phyloP scores from a whole-genome alignment of 2,888 invertebrate species.

The Xylota sylvarum region DNA sequence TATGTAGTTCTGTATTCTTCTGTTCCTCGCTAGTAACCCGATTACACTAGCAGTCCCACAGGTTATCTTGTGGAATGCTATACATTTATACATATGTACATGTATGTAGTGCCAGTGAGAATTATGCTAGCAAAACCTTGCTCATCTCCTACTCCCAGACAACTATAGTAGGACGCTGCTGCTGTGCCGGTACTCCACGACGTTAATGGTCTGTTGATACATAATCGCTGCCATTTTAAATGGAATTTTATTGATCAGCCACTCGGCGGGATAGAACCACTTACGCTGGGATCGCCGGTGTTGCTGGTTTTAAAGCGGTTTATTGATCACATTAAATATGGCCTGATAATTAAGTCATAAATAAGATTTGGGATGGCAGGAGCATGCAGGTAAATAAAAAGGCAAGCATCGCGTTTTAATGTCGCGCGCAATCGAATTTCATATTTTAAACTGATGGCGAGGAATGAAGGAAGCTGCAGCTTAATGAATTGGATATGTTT shows the following conservation, averaged over 20 bases:
- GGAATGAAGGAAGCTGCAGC: slow-evolving; percentile 79
- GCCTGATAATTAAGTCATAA: slow-evolving; percentile 85
- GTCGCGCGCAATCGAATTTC: slow-evolving; percentile 34
- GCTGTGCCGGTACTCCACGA: slow-evolving; percentile 84
- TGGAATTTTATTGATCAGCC: slow-evolving; percentile 83
- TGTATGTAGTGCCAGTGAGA: slow-evolving; percentile 28
- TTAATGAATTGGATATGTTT: slow-evolving; percentile 83
- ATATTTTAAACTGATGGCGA: slow-evolving; percentile 12
- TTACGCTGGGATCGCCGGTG: slow-evolving; percentile 75
- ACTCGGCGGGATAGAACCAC: slow-evolving; percentile 59
- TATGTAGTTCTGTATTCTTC: slow-evolving; percentile 18
- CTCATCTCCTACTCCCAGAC: slow-evolving; percentile 63
- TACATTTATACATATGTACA: no score
- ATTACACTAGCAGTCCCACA: slow-evolving; percentile 38
- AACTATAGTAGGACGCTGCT: slow-evolving; percentile 77
- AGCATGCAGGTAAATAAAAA: slow-evolving; percentile 43
- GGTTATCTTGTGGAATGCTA: slow-evolving; percentile 21
- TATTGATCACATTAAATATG: slow-evolving; percentile 85
- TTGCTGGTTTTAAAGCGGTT: slow-evolving; percentile 86
- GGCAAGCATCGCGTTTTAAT: slow-evolving; percentile 39
- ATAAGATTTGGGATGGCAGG: slow-evolving; percentile 80
- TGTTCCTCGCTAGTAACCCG: slow-evolving; percentile 15
- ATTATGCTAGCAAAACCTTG: slow-evolving; percentile 35
- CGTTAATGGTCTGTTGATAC: slow-evolving; percentile 85
- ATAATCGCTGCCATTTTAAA: slow-evolving; percentile 85